Conservation (phyloP, 2,113 vertebrate species). For the Rostratula benghalensis region DNA sequence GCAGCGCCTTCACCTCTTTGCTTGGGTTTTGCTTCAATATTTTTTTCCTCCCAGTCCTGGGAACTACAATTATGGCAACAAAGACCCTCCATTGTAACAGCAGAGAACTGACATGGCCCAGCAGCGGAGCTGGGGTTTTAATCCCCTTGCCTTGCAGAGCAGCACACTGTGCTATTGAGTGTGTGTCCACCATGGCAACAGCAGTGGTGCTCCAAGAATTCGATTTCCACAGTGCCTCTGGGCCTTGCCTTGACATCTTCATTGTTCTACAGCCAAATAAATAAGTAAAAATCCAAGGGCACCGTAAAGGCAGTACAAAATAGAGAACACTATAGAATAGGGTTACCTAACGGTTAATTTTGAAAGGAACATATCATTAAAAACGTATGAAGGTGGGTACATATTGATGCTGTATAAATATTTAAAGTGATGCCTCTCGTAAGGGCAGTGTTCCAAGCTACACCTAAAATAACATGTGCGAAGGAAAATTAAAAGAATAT, state of each 20-base stretch:
- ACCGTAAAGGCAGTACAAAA: neutral
- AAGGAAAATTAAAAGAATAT: slow-evolving; percentile 62
- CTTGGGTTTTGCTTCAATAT: neutral
- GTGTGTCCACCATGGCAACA: slow-evolving; percentile 82
- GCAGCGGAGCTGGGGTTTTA: neutral
- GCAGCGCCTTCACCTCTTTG: neutral
- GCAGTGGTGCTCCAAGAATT: slow-evolving; percentile 71
- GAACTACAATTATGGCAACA: neutral
- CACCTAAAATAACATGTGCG: slow-evolving; percentile 5
- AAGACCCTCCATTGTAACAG: neutral
- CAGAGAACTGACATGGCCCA: neutral
- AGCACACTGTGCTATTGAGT: slow-evolving; percentile 58
- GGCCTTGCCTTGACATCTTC: slow-evolving; percentile 78
- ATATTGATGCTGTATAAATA: slow-evolving; percentile 52
- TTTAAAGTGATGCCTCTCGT: slow-evolving; percentile 42
- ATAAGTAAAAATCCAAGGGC: slow-evolving; percentile 4
- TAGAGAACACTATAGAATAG: neutral
- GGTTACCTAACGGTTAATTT: slow-evolving; percentile 46
- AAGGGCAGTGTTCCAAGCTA: slow-evolving; percentile 48
- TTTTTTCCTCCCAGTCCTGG: neutral
- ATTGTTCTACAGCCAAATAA: slow-evolving; percentile 69
- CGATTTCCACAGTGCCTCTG: slow-evolving; percentile 75
- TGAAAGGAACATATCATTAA: slow-evolving; percentile 46
- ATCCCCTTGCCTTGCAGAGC: slow-evolving; percentile 54
- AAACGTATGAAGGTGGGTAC: slow-evolving; percentile 44